Conservation (phyloP, 2,797 vertebrate species). For the Hylomyscus alleni region DNA sequence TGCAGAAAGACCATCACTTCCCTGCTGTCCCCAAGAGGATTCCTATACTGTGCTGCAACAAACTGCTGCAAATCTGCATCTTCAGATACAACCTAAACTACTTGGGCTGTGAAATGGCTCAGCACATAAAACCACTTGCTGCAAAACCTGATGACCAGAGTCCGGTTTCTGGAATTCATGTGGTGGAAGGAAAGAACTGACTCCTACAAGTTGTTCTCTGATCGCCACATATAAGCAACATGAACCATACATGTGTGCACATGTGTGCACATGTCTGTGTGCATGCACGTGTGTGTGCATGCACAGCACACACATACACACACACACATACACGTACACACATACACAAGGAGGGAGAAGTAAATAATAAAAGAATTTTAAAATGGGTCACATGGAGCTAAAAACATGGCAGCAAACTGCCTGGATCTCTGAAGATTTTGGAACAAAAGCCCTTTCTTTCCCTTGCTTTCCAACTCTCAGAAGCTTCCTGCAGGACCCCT, state of each 20-base stretch:
- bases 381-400: background rate
- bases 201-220: background rate
- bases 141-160: no score
- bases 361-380: background rate
- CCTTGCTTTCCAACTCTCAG: background rate
- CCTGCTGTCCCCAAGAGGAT: background rate
- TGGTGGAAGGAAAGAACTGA: background rate
- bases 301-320: no score
- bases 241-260: background rate
- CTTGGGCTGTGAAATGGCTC: background rate
- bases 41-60: no score
- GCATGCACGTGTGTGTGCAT: no score
- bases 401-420: background rate
- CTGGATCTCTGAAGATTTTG: background rate
- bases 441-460: accelerated
- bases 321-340: background rate
- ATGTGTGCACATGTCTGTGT: no score
- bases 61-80: background rate
- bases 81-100: background rate
- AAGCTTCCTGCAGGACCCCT: background rate
- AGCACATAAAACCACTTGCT: background rate
- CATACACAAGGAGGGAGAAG: no score
- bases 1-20: no score
- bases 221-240: background rate
- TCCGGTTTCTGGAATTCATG: background rate